Evolutionary conservation across 2,888 invertebrate species (phyloP), one percentile per base, ranked within the genome.

Genomic region (Argynnis bischoffii): DNA sequence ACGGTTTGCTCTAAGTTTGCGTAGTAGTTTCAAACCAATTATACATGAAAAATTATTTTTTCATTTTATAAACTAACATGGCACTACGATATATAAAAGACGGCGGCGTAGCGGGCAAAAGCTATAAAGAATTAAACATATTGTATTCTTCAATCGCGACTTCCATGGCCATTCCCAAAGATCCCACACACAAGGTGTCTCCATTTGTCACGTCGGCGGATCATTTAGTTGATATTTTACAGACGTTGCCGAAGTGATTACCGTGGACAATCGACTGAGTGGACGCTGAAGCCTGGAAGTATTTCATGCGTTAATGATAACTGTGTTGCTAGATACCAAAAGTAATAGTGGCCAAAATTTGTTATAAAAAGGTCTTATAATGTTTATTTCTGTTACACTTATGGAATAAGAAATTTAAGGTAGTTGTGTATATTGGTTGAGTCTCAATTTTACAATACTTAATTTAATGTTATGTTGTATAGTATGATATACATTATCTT

Each of bases 181-280:
- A 77, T 78, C 78, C 78, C 86, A 85, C 87, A 41, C 35, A 41
- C 84, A 87, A 78, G 82, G 81, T 79, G 78, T 79, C 73, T 77
- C 76, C 88, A 87, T 90, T 89, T 88, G 81, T 91, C 89, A 79
- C 80, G 86, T 84, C 87, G 76, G 74, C 79, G 79, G 79, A 84
- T 84, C 89, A 83, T 89, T 88, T 86, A 81, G 80, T 78, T 87
- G 91, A 90, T 83, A 81, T 74, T 81, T 79, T 77, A 81, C 91
- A 91, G 89, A 89, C 85, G 88, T 80, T 79, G 78, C 69, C 67
- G 59, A 63, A 72, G 64, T 59, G 70, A 73, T 69, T 41, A 76
- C 75, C 71, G 72, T 76, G 69, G 76, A 83, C 86, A 87, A 87
- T 88, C 82, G 79, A 75, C 79, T 69, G 76, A 84, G 81, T 85